Conservation (phyloP, 2,888 invertebrate species). For the Lithophane socia region DNA sequence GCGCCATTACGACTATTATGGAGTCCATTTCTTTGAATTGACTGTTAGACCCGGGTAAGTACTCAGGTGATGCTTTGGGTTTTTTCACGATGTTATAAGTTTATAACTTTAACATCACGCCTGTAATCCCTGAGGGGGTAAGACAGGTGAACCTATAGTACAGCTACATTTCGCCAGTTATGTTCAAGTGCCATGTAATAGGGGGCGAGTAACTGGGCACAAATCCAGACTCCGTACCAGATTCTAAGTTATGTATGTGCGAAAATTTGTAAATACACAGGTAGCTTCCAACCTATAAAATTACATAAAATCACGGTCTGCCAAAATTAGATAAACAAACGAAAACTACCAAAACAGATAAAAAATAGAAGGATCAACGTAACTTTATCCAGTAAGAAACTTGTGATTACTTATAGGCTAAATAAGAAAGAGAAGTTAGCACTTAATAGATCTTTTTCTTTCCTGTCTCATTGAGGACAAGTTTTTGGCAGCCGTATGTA, state of each 20-base stretch:
- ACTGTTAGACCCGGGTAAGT: constrained; percentile 1
- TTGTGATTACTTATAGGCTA: constrained; percentile 11
- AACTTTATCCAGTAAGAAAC: not conserved
- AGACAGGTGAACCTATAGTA: not conserved
- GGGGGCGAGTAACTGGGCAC: not conserved
- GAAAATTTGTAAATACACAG: not conserved
- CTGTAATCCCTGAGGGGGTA: not conserved
- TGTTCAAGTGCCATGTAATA: not conserved
- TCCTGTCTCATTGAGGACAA: not conserved
- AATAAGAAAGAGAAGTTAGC: constrained; percentile 9
- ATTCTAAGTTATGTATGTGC: not conserved
- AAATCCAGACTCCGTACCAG: not conserved
- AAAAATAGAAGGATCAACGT: not conserved
- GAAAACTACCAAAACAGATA: not conserved
- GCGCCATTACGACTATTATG: constrained; percentile 13
- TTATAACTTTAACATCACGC: not conserved
- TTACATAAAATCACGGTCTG: not conserved
- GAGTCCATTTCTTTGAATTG: constrained; percentile 18
- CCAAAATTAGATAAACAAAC: constrained; percentile 1
- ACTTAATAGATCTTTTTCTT: constrained; percentile 4
- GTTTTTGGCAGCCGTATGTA: not conserved
- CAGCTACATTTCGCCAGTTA: not conserved
- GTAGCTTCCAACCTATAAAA: not conserved
- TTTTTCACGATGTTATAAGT: not conserved
- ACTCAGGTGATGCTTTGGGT: not conserved